A percentile compares a stretch with the other conserved stretches of the same genome.
phyloP scores from a whole-genome alignment of 1,140 invertebrate species.

The Macrobrachium nipponense region DNA sequence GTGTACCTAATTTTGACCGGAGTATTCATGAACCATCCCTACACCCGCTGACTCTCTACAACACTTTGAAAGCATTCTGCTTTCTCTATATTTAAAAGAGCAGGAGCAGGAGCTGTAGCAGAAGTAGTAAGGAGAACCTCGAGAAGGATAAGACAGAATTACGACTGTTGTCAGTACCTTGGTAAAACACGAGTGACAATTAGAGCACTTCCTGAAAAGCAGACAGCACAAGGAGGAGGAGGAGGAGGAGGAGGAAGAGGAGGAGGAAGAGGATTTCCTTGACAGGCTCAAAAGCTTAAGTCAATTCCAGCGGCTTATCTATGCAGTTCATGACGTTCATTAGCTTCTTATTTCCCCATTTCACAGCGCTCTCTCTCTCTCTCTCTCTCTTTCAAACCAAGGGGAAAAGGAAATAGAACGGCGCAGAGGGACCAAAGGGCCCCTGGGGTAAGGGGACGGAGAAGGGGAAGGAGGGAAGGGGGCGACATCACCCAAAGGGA shows the following conservation, averaged over 20 bases:
- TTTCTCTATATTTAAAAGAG: not conserved
- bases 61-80: too few species aligned
- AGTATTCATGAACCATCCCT: too few species aligned
- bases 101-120: not conserved
- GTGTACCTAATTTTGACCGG: too few species aligned
- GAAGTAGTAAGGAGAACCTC: not conserved
- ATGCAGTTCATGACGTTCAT: not conserved
- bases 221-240: conserved; percentile 3
- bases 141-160: not conserved
- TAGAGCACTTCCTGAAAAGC: not conserved
- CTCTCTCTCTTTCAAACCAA: too few species aligned
- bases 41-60: too few species aligned
- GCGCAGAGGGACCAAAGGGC: not conserved
- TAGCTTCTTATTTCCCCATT: not conserved
- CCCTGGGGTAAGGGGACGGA: not conserved
- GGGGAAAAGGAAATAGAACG: too few species aligned
- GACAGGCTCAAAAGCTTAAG: too few species aligned
- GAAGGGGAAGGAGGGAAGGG: not conserved
- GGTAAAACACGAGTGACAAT: not conserved
- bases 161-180: not conserved
- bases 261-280: too few species aligned
- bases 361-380: too few species aligned
- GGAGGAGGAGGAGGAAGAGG: not conserved
- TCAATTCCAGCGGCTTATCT: too few species aligned
- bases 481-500: not conserved